Base-by-base conservation (phyloP, 1,140 invertebrate species). In the Lithobius niger region DNA sequence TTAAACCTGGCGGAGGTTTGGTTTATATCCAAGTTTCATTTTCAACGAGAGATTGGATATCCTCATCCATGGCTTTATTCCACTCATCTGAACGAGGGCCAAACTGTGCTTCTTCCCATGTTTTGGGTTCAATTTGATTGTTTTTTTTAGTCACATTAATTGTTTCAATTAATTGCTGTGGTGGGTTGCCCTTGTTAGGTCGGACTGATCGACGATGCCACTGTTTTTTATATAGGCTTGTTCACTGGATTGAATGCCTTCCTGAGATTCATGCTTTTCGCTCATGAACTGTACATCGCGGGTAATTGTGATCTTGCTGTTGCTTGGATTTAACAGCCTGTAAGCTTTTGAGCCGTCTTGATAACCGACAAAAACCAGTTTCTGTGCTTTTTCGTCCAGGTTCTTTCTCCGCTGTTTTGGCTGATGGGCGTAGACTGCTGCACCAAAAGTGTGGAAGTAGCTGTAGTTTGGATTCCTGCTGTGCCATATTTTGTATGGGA, bases 401-500 rank as follows among this genome's bases (percentile, higher is more conserved):
- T 65, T 66, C 13, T 55, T 58, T 27, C 56, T 27, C 27, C 61
- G 62, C 47, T 56, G 52, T 15, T 64, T 62, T 26, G 60, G 65
- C 6, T 66, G 56, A 40, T 60, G 57, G 0, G 54, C 58, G 36
- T 62, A 69, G n/a, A 66, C 66, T 50, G 57, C 45, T 58, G 61
- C 67, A 16, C 67, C 67, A 52, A 70, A 70, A 15, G 65, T 56
- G 57, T 60, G 28, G 1, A 69, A 40, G 58, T 71, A 56, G 21
- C 24, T 54, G 1, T 69, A 28, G 26, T 56, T 57, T 2, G 67
- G 63, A 31, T 66, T 67, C 26, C 52, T 64, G 0, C 58, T 57
- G n/a, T 58, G 60, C 61, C 65, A 66, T 4, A 62, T n/a, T 55
- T 71, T 63, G 26, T 63, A 65, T 15, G 68, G 64, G 10, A 63